A percentile compares a stretch with the other conserved stretches of the same genome.
phyloP scores from a whole-genome alignment of 2,888 invertebrate genomes.

The Sipha maydis region DNA sequence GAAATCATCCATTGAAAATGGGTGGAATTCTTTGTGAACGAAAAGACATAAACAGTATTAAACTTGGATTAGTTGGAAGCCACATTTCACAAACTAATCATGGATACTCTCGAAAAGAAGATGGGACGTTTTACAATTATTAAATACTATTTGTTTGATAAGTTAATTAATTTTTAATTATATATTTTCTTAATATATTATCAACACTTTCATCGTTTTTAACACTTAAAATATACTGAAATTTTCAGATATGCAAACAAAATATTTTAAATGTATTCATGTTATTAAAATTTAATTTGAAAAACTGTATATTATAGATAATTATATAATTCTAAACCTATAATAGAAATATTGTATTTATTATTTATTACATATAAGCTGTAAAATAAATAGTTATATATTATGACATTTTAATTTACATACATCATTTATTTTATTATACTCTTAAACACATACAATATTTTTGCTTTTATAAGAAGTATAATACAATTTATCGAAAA shows the following conservation, averaged over 20 bases:
- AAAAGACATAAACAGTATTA: slow-evolving; percentile 53
- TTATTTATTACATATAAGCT: not conserved
- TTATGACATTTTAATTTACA: not conserved
- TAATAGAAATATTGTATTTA: slow-evolving; percentile 14
- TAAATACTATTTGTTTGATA: not conserved
- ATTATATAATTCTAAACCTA: not conserved
- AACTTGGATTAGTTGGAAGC: slow-evolving; percentile 50
- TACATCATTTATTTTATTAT: not conserved
- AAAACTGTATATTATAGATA: not conserved
- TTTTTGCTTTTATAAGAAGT: not conserved
- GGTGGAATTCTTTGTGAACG: slow-evolving; percentile 42
- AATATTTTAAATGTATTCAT: not conserved
- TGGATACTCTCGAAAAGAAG: slow-evolving; percentile 58
- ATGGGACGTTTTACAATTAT: slow-evolving; percentile 57
- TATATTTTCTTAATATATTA: too few relatives aligned
- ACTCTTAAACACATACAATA: not conserved
- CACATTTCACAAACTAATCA: slow-evolving; percentile 60
- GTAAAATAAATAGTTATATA: not conserved
- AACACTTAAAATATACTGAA: not conserved
- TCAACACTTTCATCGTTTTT: too few relatives aligned
- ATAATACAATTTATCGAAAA: not conserved
- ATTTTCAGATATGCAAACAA: not conserved
- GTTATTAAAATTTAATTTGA: not conserved
- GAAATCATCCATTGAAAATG: slow-evolving; percentile 56
- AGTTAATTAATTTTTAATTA: not conserved